These are phyloP conservation scores for Anastrepha ludens DNA, from an alignment of 1,140 invertebrate genomes.

Conservation along the genomic window DNA sequence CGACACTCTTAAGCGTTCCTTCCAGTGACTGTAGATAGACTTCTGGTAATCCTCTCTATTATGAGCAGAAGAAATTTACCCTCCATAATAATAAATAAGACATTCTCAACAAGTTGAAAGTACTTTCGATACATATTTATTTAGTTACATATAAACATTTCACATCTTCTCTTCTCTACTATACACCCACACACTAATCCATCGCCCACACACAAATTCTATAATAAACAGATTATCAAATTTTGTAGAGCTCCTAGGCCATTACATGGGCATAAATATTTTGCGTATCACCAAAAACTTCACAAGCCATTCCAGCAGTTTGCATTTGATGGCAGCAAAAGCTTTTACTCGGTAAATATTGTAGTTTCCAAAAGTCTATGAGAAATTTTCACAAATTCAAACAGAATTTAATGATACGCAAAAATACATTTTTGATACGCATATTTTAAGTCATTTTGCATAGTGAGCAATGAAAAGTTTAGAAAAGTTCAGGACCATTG, in stretches of 20 bases:
- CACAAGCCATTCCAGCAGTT: background rate
- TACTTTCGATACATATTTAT: too few species aligned
- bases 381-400: background rate
- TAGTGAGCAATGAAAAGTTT: background rate
- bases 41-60: too few species aligned
- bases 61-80: too few species aligned
- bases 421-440: background rate
- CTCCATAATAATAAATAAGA: too few species aligned
- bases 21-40: too few species aligned
- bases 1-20: too few species aligned
- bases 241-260: background rate
- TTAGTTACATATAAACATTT: too few species aligned
- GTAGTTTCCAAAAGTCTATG: background rate
- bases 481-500: slow-evolving; percentile 1
- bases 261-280: background rate
- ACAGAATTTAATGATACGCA: slow-evolving; percentile 19
- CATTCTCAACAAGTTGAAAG: too few species aligned
- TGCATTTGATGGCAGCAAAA: background rate
- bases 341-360: slow-evolving; percentile 11
- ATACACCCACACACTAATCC: background rate
- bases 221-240: slow-evolving; percentile 18
- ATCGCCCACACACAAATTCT: background rate
- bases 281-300: background rate
- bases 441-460: slow-evolving; percentile 7
- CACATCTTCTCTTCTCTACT: background rate